Conservation (phyloP, 2,888 invertebrate species). For the Volucella inanis region DNA sequence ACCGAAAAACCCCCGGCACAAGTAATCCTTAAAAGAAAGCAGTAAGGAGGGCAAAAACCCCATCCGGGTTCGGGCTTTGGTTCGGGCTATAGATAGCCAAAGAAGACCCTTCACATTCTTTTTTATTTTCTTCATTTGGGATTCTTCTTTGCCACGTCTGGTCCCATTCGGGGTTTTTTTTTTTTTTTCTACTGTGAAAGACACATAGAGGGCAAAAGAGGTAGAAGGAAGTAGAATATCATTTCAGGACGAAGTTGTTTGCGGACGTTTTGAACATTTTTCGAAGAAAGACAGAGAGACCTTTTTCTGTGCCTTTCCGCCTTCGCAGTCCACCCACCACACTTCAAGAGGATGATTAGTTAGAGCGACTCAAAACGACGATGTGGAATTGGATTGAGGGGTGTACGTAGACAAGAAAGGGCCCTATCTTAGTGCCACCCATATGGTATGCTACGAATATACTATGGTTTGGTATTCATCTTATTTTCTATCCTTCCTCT, state of each 20-base stretch:
- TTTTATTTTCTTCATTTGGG: slow-evolving; percentile 40
- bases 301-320: slow-evolving; percentile 46
- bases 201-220: slow-evolving; percentile 24
- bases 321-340: not conserved
- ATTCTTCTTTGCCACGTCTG: slow-evolving; percentile 34
- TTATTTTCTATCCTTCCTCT: slow-evolving; percentile 43
- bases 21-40: slow-evolving; percentile 35
- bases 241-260: slow-evolving; percentile 51
- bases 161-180: slow-evolving; percentile 19
- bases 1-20: slow-evolving; percentile 19
- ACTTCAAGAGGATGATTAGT: slow-evolving; percentile 59
- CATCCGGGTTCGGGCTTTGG: not conserved
- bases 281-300: slow-evolving; percentile 68
- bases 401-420: slow-evolving; percentile 61
- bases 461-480: slow-evolving; percentile 47
- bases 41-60: slow-evolving; percentile 51
- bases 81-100: slow-evolving; percentile 8
- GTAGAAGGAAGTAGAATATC: slow-evolving; percentile 43
- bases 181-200: slow-evolving; percentile 32
- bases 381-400: slow-evolving; percentile 80
- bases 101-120: slow-evolving; percentile 56
- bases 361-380: slow-evolving; percentile 47
- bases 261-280: slow-evolving; percentile 71
- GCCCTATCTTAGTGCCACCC: slow-evolving; percentile 24
- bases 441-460: slow-evolving; percentile 16